Base-by-base conservation (phyloP, 2,797 vertebrate species). In the Leucoraja ocellata region DNA sequence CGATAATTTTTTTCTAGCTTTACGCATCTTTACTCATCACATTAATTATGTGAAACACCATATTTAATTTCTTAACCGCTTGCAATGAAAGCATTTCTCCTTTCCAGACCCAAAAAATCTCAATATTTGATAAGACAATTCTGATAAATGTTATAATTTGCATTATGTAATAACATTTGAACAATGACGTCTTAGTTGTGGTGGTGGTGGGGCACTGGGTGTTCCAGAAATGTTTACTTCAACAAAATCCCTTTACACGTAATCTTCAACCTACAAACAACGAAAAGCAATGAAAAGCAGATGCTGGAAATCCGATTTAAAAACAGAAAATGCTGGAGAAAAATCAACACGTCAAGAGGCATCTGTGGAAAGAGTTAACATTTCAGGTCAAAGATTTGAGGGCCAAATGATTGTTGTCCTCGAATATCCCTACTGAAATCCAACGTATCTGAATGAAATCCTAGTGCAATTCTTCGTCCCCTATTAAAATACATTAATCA, bases 401-500 rank as follows among this genome's bases (percentile, higher is more conserved):
- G 79, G 21, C 36, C 39, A 81, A 86, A 61, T 63, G 28, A 86
- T 58, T 23, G n/a, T 88, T 65, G n/a, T 88, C 28, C 14, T 88
- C 18, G 18, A 88, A 88, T 25, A 79, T 61, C 58, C 46, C 25
- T 84, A 58, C 1, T 13, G 58, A 84, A 84, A 13, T 84, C 58
- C 84, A 65, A 88, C n/a, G 36, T 65, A 68, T 32, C 5, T 86
- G 83, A 63, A 1, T 8, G 58, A 61, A 54, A 58, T 88, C 16
- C 84, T n/a, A 32, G 28, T 54, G 46, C 4, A 28, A 58, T 76
- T 58, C 90, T 74, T 73, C 4, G 54, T 1, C 90, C 39, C 58
- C 25, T 74, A 92, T 76, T 54, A 76, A 92, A 92, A 18, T n/a
- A 92, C 4, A 92, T 74, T 73, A n/a, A 46, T 54, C 39, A 92